These are phyloP conservation scores for Megalurothrips usitatus DNA, from an alignment of 2,888 invertebrate genomes.

Conservation along the genomic window DNA sequence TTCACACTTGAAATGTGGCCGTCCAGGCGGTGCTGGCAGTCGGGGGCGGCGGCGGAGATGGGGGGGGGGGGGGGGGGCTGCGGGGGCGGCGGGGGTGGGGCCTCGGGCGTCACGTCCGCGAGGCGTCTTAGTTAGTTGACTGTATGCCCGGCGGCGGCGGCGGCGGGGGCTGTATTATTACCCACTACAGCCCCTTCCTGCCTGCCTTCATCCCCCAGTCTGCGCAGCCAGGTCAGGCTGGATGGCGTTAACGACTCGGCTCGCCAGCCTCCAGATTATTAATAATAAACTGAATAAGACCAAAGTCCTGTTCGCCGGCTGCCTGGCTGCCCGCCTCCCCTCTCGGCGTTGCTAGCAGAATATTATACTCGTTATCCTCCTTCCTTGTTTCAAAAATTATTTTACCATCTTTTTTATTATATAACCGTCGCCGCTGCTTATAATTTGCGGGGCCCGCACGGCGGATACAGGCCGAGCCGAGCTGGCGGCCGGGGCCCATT, in stretches of 20 bases:
- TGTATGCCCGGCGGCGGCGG: constrained; percentile 30
- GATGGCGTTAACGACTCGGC: constrained; percentile 18
- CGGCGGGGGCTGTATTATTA: constrained; percentile 30
- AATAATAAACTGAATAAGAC: constrained; percentile 20
- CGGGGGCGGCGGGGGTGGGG: too few species aligned
- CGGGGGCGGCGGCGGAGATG: not conserved
- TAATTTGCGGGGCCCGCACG: not conserved
- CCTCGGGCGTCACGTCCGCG: not conserved
- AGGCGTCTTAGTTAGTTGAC: not conserved
- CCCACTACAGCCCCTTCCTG: not conserved
- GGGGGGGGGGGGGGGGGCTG: not conserved
- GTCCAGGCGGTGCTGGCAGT: not conserved
- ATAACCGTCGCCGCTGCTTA: not conserved
- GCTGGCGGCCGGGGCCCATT: too few species aligned
- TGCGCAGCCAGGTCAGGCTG: not conserved
- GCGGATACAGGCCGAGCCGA: too few species aligned
- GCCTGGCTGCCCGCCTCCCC: not conserved
- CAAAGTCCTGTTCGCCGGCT: not conserved
- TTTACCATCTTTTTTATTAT: not conserved
- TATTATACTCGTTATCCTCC: not conserved
- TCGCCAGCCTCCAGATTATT: not conserved
- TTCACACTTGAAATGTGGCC: constrained; percentile 22
- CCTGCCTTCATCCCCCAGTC: not conserved
- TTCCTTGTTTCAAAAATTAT: not conserved
- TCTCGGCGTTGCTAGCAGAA: not conserved